Evolutionary conservation across 2,888 invertebrate species (phyloP).

Genomic region (Leptinotarsa rubiginosa): DNA sequence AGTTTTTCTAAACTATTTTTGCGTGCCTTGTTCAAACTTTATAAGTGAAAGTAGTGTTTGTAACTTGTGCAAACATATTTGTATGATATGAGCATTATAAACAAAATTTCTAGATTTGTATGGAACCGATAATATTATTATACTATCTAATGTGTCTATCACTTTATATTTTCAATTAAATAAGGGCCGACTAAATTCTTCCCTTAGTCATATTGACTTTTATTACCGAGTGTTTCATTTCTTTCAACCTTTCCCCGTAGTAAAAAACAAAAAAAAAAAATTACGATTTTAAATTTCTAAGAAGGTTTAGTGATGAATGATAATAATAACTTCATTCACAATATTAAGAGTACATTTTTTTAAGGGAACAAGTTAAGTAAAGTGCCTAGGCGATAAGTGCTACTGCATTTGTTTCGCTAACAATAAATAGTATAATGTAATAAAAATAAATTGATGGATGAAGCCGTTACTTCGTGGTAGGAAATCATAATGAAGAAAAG

Average conservation of each 20-base stretch:
- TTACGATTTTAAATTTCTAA: too few relatives aligned
- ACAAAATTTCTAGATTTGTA: conserved; percentile 64
- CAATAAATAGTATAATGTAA: too few relatives aligned
- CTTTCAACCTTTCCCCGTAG: neutral
- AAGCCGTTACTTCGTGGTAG: too few relatives aligned
- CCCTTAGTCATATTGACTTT: conserved; percentile 65
- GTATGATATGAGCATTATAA: conserved; percentile 52
- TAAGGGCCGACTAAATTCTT: conserved; percentile 64
- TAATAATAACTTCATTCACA: too few relatives aligned
- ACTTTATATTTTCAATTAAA: conserved; percentile 66
- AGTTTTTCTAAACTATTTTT: conserved; percentile 62
- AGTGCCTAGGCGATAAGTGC: too few relatives aligned
- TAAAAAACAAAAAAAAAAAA: too few relatives aligned
- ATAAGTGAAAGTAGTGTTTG: conserved; percentile 59
- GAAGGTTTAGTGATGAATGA: too few relatives aligned
- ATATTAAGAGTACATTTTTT: too few relatives aligned
- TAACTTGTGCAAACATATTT: conserved; percentile 54
- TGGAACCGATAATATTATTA: conserved; percentile 58
- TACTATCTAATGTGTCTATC: conserved; percentile 60
- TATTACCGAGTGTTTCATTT: conserved; percentile 55
- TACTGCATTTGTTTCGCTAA: too few relatives aligned
- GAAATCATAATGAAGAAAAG: too few relatives aligned
- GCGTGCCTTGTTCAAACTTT: conserved; percentile 64
- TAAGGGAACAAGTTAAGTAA: too few relatives aligned
- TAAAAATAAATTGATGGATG: too few relatives aligned